Conservation (phyloP, 2,113 vertebrate genomes). For the Micromys minutus region DNA sequence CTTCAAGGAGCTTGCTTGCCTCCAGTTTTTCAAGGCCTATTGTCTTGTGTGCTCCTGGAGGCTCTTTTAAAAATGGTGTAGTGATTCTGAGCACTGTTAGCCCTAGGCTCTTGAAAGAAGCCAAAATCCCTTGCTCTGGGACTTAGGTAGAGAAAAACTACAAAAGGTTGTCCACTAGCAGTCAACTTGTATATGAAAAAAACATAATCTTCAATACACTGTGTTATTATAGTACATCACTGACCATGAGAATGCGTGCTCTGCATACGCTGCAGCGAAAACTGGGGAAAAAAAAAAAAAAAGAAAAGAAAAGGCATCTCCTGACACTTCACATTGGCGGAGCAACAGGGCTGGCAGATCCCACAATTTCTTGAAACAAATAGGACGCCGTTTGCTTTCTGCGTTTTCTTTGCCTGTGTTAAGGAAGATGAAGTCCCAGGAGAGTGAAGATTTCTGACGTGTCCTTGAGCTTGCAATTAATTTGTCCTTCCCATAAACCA, state of each 20-base stretch:
- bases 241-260: neutral
- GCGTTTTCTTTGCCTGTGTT: neutral
- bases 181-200: neutral
- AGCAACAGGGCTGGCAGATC: neutral
- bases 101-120: neutral
- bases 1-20: constrained; percentile 50
- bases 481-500: neutral
- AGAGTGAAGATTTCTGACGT: neutral
- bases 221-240: neutral
- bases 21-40: constrained; percentile 20
- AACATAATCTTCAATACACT: neutral
- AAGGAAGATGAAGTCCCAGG: neutral
- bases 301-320: neutral
- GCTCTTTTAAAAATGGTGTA: neutral
- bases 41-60: neutral
- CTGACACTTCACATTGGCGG: neutral
- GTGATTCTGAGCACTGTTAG: neutral
- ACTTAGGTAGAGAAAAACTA: constrained; percentile 24
- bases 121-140: constrained; percentile 16
- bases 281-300: no score
- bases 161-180: neutral
- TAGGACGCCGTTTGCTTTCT: neutral
- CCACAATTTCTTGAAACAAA: constrained; percentile 25
- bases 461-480: neutral
- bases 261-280: neutral